Conservation (phyloP, 2,113 vertebrate genomes). For the Ammospiza caudacuta region DNA sequence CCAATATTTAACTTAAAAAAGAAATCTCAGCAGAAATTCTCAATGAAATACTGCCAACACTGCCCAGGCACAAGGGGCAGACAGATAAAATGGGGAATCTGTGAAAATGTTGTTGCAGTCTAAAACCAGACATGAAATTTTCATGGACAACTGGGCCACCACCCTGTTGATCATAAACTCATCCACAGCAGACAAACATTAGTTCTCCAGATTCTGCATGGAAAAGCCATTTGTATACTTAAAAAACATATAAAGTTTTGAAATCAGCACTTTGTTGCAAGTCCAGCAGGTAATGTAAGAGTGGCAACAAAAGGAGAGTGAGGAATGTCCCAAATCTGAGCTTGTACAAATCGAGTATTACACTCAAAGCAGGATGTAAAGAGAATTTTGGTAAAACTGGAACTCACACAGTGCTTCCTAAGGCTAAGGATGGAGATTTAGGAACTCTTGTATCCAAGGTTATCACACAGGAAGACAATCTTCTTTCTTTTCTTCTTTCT, state of each 20-base stretch:
- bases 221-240: not conserved
- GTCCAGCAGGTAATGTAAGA: not conserved
- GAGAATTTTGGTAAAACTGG: not conserved
- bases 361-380: not conserved
- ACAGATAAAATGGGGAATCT: not conserved
- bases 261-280: not conserved
- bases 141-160: not conserved
- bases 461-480: constrained; percentile 24
- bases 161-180: accelerated
- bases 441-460: constrained; percentile 47
- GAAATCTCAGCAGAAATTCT: not conserved
- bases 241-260: not conserved
- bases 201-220: not conserved
- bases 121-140: not conserved
- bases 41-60: not conserved
- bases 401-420: not conserved
- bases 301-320: not conserved
- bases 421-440: not conserved
- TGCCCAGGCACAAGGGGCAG: not conserved
- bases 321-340: not conserved
- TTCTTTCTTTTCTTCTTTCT: not conserved
- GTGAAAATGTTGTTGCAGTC: not conserved
- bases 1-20: not conserved
- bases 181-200: not conserved
- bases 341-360: not conserved